Evolutionary conservation across 2,888 invertebrate genomes (phyloP).

Genomic region (Entomobrya multifasciata): DNA sequence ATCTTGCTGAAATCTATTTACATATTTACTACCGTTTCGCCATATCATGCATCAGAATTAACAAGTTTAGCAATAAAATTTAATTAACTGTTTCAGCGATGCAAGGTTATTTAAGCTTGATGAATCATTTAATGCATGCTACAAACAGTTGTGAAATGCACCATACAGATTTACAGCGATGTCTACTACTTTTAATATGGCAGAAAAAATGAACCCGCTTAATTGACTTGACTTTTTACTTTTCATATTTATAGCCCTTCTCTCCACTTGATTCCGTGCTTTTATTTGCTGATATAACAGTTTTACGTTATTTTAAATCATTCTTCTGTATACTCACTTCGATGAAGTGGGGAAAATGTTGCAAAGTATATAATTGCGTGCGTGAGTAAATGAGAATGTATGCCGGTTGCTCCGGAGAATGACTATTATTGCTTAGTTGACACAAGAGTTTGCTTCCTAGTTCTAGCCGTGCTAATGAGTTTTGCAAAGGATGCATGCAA

Average conservation of each 20-base stretch:
- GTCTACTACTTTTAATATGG: background rate
- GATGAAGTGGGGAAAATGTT: background rate
- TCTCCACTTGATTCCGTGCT: background rate
- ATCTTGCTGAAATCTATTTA: too few relatives aligned
- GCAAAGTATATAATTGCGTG: background rate
- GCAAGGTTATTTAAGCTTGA: too few relatives aligned
- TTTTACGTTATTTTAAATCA: background rate
- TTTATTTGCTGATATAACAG: background rate
- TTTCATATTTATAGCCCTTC: background rate
- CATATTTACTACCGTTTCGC: too few relatives aligned
- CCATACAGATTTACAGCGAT: background rate
- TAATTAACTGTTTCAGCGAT: conserved; percentile 67
- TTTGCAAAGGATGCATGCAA: background rate
- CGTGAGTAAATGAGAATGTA: too few relatives aligned
- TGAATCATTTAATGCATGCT: too few relatives aligned
- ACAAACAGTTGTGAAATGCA: background rate
- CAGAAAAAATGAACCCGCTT: background rate
- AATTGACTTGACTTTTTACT: conserved; percentile 19
- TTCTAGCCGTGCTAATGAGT: conserved; percentile 17
- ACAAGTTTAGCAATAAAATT: conserved; percentile 66
- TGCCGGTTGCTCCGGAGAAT: background rate
- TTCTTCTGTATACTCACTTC: background rate
- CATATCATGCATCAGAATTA: background rate
- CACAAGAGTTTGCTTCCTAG: background rate
- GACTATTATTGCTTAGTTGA: too few relatives aligned